Conservation (phyloP, 2,797 vertebrate genomes). For the Philypnodon macrostomus region DNA sequence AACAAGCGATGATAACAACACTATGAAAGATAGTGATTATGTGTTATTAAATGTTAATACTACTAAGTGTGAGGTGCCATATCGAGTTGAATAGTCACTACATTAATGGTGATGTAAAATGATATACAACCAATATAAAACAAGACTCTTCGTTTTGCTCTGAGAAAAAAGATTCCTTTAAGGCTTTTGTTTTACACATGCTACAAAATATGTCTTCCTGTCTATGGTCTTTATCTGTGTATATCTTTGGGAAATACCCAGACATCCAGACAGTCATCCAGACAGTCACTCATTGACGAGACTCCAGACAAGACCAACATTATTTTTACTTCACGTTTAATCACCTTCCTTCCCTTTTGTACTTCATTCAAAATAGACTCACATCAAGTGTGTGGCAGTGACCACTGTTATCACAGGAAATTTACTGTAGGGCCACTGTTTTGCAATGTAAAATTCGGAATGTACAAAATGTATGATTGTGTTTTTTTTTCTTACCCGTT, state of each 20-base stretch:
- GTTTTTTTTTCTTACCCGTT: neutral
- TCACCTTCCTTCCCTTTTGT: constrained; percentile 56
- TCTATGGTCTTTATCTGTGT: no score
- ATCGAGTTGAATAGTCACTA: no score
- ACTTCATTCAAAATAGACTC: constrained; percentile 38
- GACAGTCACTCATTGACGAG: constrained; percentile 51
- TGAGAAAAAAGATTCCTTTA: no score
- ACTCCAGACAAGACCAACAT: constrained; percentile 34
- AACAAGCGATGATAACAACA: no score
- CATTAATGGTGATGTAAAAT: no score
- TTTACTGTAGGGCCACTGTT: constrained; percentile 12
- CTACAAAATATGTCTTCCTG: neutral
- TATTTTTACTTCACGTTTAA: constrained; percentile 46
- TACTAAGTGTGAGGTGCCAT: no score
- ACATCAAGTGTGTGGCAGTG: constrained; percentile 14
- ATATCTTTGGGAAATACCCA: constrained; percentile 64
- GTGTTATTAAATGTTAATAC: no score
- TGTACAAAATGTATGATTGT: neutral
- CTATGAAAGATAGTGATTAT: no score
- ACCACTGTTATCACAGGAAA: constrained; percentile 12
- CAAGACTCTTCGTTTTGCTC: no score
- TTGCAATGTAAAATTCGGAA: constrained; percentile 17
- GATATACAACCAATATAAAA: no score
- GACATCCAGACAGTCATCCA: constrained; percentile 54
- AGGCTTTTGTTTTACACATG: no score